Base-by-base conservation (phyloP, 2,113 vertebrate genomes). In the Sinocyclocheilus grahami region DNA sequence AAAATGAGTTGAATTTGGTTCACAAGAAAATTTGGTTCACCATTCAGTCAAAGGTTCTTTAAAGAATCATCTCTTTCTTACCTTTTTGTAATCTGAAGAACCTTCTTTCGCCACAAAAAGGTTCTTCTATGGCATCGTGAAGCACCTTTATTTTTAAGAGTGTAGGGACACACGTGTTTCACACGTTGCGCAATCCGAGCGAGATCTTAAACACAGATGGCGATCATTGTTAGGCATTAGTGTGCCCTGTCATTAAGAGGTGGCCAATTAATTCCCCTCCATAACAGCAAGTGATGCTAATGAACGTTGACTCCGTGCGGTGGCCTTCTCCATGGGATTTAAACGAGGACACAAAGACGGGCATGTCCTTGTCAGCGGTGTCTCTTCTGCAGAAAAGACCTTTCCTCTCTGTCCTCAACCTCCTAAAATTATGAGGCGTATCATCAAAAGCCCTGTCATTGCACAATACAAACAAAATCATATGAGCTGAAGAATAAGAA, bases 281-380 rank as follows among this genome's bases (percentile, higher is more conserved):
- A 71, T 80, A 18, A 81, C 83, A 79, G 79, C 83, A n/a, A 67
- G 58, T 87, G 87, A 90, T 88, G 82, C 89, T 90, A 90, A 90
- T 88, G 89, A 90, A 88, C 78, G 83, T 71, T 88, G 89, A 90
- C 86, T 87, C 78, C 5, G 42, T 20, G 87, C 33, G 30, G 51
- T 79, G 86, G 69, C 85, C 85, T 88, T 90, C 87, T 87, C 85
- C 87, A 22, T 88, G 86, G 87, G 80, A 90, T 90, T 90, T 90
- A 90, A 90, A 90, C 78, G 78, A 87, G 85, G 86, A 90, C 89
- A 87, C 84, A 83, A 71, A 83, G 53, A 83, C 48, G 75, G 80
- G 58, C 84, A n/a, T 88, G 89, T 87, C 89, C 87, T 87, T 90
- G 89, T 90, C 89, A 90, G 60, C 14, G 14, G 46, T 8, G 14